Conservation (phyloP, 2,113 vertebrate genomes). For the Okapia johnstoni region DNA sequence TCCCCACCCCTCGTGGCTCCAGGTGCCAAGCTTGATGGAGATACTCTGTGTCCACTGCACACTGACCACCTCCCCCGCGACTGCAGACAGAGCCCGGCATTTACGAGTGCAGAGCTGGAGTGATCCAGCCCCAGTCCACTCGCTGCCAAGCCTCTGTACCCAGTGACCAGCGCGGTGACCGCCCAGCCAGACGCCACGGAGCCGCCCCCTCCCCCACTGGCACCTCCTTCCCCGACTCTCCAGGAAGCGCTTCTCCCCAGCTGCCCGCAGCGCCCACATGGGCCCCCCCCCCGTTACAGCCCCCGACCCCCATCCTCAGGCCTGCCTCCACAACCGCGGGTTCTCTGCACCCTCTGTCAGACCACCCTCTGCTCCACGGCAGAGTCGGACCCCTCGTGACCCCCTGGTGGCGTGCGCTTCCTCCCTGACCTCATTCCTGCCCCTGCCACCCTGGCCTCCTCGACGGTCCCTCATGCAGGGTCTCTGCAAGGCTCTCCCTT, state of each 20-base stretch:
- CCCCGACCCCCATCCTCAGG: neutral
- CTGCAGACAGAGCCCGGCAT: neutral
- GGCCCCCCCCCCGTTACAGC: neutral
- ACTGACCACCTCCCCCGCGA: no score
- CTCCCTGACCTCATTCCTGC: neutral
- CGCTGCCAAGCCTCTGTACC: neutral
- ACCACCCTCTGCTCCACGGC: neutral
- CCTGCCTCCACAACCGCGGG: neutral
- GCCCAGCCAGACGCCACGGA: neutral
- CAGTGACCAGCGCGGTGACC: neutral
- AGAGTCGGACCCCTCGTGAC: fast-evolving
- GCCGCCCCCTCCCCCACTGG: neutral
- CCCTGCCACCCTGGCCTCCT: neutral
- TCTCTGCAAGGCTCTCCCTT: neutral
- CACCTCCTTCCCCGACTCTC: neutral
- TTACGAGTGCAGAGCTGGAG: neutral
- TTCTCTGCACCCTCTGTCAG: no score
- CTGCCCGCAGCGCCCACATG: fast-evolving
- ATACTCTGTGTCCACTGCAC: neutral
- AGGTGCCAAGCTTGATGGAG: neutral
- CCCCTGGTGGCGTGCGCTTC: fast-evolving
- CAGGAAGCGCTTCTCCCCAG: no score
- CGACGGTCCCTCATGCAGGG: neutral
- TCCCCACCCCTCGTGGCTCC: neutral
- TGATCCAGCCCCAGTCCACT: neutral